Base-by-base conservation (phyloP, 1,140 invertebrate species). In the Bradynema listronoti region DNA sequence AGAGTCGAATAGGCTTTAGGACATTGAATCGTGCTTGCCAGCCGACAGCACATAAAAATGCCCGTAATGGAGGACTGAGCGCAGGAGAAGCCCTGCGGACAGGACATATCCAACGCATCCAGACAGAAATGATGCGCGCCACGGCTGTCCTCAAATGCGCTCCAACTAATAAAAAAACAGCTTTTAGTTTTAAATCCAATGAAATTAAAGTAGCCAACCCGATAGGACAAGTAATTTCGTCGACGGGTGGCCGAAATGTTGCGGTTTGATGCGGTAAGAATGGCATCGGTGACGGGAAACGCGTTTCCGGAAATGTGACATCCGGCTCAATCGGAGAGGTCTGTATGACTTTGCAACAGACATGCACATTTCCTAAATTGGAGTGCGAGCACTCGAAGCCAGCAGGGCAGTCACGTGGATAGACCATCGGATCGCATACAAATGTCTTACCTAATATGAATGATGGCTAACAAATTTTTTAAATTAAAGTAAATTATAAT, bases 51-150 rank as follows among this genome's bases (percentile, higher is more conserved):
- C 34, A 71, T 56, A 46, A 73, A 71, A 29, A 63, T 66, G 16
- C 70, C 66, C 24, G n/a, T 50, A 22, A 63, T 61, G 4, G 61
- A 63, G 1, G 61, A 63, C 42, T 67, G 65, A 14, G 65, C 65
- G 43, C 65, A 67, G 16, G 65, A 67, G 55, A 67, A 67, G 9
- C 65, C 63, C 59, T 68, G 67, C 4, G 66, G 66, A 29, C 66
- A 68, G n/a, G 58, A 57, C 60, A 58, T 70, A 22, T 68, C 66
- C 25, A 66, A 45, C 16, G 66, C 62, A 32, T 57, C 53, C 45
- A 65, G 69, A 47, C 66, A 68, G 36, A 68, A 68, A 30, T 71
- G 66, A 52, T 71, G 66, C 22, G 66, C 67, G 11, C 66, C 66
- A 30, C 36, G 32, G 19, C 16, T 11, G 32, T 63, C 61, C 22